These are phyloP conservation scores for Kradibia gibbosae DNA, from an alignment of 1,140 invertebrate genomes.

Conservation along the genomic window DNA sequence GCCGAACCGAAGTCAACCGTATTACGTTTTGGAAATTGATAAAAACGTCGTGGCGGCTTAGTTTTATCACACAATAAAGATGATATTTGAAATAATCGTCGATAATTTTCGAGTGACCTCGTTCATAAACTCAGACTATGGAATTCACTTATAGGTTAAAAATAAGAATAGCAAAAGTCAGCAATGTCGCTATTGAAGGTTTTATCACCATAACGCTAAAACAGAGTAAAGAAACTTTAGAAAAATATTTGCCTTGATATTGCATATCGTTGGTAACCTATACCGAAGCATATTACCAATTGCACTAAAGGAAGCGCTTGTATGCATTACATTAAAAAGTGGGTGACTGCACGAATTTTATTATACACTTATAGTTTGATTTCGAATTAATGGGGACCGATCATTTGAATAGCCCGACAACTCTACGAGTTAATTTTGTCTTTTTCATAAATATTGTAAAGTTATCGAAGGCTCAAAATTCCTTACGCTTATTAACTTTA, in stretches of 20 bases:
- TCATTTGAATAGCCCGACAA: too few species aligned
- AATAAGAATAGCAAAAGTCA: background rate
- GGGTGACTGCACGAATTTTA: too few species aligned
- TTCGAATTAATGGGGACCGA: too few species aligned
- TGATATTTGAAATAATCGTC: conserved; percentile 35
- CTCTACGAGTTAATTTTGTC: too few species aligned
- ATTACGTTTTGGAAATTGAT: too few species aligned
- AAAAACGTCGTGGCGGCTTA: too few species aligned
- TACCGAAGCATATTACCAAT: background rate
- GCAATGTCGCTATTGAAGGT: background rate
- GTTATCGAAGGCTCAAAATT: too few species aligned
- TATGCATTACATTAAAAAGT: background rate
- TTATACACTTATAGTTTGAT: too few species aligned
- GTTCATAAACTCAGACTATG: background rate
- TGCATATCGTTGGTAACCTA: background rate
- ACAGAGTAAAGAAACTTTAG: background rate
- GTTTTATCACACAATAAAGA: conserved; percentile 16
- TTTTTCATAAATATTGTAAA: too few species aligned
- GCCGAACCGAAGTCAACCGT: too few species aligned
- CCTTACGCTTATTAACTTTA: too few species aligned
- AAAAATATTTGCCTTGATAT: background rate
- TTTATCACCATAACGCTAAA: background rate
- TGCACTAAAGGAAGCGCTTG: background rate
- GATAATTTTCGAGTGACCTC: background rate
- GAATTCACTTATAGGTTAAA: background rate